These are phyloP conservation scores for Tenthredo mesomela DNA, from an alignment of 2,888 invertebrate species.

Conservation along the genomic window DNA sequence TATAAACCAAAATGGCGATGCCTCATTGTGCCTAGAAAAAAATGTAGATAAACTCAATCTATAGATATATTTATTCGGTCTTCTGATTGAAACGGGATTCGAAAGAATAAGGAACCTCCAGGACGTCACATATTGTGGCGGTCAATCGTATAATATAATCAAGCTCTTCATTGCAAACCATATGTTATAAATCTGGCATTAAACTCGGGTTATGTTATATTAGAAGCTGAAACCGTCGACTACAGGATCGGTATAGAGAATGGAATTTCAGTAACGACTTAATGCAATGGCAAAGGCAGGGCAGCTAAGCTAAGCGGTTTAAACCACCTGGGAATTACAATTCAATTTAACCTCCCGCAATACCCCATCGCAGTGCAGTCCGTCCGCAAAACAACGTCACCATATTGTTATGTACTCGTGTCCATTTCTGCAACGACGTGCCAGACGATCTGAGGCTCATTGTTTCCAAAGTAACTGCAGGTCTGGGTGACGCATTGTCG, in stretches of 20 bases:
- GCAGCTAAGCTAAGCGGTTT: conserved; percentile 54
- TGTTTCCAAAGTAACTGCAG: conserved; percentile 28
- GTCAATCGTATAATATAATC: conserved; percentile 5
- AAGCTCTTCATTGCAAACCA: not conserved
- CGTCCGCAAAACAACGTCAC: conserved; percentile 46
- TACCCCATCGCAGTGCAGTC: conserved; percentile 54
- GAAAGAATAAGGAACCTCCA: not conserved
- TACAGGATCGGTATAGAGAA: conserved; percentile 11
- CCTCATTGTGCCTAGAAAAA: not conserved
- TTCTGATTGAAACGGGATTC: not conserved
- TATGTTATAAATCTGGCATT: conserved; percentile 28
- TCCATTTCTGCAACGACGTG: conserved; percentile 44
- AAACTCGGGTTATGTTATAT: conserved; percentile 43
- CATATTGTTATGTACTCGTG: conserved; percentile 45
- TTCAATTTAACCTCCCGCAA: conserved; percentile 60
- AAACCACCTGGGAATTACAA: conserved; percentile 60
- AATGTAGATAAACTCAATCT: not conserved
- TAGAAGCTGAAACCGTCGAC: conserved; percentile 12
- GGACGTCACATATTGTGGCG: not conserved
- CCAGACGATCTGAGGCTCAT: conserved; percentile 46
- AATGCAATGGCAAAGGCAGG: conserved; percentile 55
- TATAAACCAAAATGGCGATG: conserved; percentile 19
- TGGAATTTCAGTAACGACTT: conserved; percentile 54
- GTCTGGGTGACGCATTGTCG: conserved; percentile 39
- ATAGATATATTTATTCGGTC: not conserved